These are phyloP conservation scores for Chrysochloris asiatica DNA, from an alignment of 2,113 vertebrate genomes.

Conservation along the genomic window DNA sequence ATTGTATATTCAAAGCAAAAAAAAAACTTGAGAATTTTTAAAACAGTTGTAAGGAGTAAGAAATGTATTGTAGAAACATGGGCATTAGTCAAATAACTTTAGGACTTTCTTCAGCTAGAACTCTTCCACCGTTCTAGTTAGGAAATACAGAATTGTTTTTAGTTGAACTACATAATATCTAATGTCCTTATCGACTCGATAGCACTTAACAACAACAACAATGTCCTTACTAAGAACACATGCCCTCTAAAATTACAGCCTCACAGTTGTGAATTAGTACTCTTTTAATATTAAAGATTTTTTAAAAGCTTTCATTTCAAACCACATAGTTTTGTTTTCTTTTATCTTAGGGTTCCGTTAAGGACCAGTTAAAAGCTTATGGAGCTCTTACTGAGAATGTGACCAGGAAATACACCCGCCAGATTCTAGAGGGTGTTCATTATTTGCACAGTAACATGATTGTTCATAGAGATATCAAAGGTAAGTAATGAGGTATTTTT, in stretches of 20 bases:
- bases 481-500: conserved; percentile 80
- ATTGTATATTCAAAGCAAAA: too few species aligned
- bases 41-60: too few species aligned
- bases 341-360: conserved; percentile 93
- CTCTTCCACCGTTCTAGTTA: background rate
- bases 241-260: background rate
- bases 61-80: conserved; percentile 26
- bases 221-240: background rate
- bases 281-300: conserved; percentile 44
- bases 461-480: conserved; percentile 99
- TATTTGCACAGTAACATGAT: conserved; percentile 99
- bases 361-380: conserved; percentile 98
- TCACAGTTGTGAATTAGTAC: background rate
- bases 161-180: too few species aligned
- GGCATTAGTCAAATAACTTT: background rate
- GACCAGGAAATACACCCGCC: conserved; percentile 96
- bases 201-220: background rate
- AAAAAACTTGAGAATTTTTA: too few species aligned
- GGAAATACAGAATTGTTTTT: background rate
- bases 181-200: too few species aligned
- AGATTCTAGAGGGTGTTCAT: conserved; percentile 98
- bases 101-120: background rate
- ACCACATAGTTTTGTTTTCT: conserved; percentile 43
- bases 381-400: conserved; percentile 98
- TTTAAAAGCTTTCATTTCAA: conserved; percentile 57